Evolutionary conservation across 2,888 invertebrate genomes (phyloP), one percentile per base, ranked within the genome.

Genomic region (Saturnia japonica): DNA sequence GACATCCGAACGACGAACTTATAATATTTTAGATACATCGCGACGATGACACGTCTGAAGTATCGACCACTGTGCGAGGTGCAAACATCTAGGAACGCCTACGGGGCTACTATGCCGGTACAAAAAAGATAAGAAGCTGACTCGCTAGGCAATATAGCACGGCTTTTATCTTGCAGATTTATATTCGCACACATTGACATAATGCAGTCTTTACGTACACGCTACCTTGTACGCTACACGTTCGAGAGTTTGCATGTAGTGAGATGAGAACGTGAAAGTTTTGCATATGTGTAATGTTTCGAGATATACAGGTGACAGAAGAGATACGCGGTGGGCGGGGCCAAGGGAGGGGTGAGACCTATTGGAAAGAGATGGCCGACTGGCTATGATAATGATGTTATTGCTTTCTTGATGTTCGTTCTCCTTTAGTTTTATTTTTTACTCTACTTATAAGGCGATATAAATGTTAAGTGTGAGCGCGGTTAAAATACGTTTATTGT

Each of bases 221-320:
- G 64, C 40, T 40, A 40, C 40, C 51, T 76, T 75, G 74, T 74
- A 73, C 70, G 70, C 51, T 34, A 64, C 66, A 69, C 47, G 74
- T 76, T 76, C 74, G 54, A 75, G 80, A 77, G 77, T 74, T 74
- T 81, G 76, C 81, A 83, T 83, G 84, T 82, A 82, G 73, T 68
- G 85, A 85, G 90, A 89, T 86, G 90, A 86, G 90, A 91, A 88
- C 88, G 89, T 85, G 89, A 91, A 92, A 90, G 91, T 93, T 94
- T 93, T 93, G 93, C 93, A 94, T 94, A 93, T 93, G 94, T 94
- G 93, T 94, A 94, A 94, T 93, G 93, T 93, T 93, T 93, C 90
- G 88, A 92, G 93, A 92, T 94, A 93, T 89, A 93, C 94, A 93
- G 94, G 93, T 93, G 93, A 94, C 93, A 93, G 89, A 87, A 88